Evolutionary conservation across 2,888 invertebrate species (phyloP).

Genomic region (Parthenolecanium corni): DNA sequence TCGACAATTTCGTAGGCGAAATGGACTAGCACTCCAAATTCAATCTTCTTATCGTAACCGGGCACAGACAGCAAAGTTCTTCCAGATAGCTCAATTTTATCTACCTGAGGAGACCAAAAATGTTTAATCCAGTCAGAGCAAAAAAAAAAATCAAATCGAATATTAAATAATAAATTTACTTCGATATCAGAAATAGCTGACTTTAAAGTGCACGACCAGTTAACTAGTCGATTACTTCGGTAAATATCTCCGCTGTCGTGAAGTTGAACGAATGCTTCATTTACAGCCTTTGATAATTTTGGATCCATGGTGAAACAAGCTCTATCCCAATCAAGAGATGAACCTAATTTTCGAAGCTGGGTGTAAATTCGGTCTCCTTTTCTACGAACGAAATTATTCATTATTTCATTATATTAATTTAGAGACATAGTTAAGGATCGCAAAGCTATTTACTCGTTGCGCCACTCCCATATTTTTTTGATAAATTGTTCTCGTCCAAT

Average conservation of each 20-base stretch:
- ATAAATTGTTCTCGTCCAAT: conserved; percentile 90
- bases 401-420: background rate
- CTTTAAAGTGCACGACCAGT: conserved; percentile 94
- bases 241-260: conserved; percentile 84
- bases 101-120: conserved; percentile 46
- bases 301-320: conserved; percentile 96
- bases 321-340: conserved; percentile 89
- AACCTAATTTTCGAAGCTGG: conserved; percentile 77
- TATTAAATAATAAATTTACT: conserved; percentile 40
- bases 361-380: conserved; percentile 63
- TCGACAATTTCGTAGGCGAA: conserved; percentile 81
- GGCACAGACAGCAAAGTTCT: conserved; percentile 78
- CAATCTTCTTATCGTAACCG: conserved; percentile 77
- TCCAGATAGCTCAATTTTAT: conserved; percentile 80
- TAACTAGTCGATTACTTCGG: conserved; percentile 85
- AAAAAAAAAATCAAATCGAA: too few relatives aligned
- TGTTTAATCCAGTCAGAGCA: too few relatives aligned
- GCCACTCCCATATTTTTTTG: conserved; percentile 92
- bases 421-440: background rate
- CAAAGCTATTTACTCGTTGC: conserved; percentile 55
- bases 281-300: conserved; percentile 73
- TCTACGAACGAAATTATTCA: conserved; percentile 38
- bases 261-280: conserved; percentile 82
- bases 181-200: conserved; percentile 99
- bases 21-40: conserved; percentile 82